Evolutionary conservation across 2,797 vertebrate species (phyloP).

Genomic region (Characodon lateralis): DNA sequence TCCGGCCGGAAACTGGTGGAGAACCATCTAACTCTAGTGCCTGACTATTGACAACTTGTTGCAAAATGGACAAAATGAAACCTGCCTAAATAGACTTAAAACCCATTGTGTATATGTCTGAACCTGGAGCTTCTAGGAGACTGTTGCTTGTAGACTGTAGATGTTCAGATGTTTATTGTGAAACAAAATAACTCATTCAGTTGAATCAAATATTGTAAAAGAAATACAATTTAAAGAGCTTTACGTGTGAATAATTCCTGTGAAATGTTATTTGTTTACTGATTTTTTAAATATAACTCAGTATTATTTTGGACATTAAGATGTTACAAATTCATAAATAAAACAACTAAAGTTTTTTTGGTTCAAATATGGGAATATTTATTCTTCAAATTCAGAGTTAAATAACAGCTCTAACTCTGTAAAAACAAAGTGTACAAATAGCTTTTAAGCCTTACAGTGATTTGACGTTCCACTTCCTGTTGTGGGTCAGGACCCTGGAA

Average conservation of each 20-base stretch:
- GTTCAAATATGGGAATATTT: neutral
- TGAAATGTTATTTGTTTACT: conserved; percentile 38
- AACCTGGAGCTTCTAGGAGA: conserved; percentile 21
- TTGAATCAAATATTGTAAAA: conserved; percentile 6
- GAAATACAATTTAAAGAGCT: conserved; percentile 46
- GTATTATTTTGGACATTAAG: conserved; percentile 34
- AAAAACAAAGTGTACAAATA: neutral
- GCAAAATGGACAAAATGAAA: neutral
- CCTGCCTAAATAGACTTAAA: conserved; percentile 11
- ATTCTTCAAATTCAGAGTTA: neutral
- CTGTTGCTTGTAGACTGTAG: neutral
- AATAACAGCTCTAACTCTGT: neutral
- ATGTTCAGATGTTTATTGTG: conserved; percentile 6
- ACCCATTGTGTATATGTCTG: conserved; percentile 17
- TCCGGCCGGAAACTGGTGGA: conserved; percentile 36
- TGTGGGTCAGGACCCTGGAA: no score
- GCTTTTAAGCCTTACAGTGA: neutral
- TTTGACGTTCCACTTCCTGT: no score
- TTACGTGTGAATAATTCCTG: conserved; percentile 59
- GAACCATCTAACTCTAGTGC: conserved; percentile 65
- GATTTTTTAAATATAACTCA: conserved; percentile 54
- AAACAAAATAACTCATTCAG: conserved; percentile 5
- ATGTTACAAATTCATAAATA: conserved; percentile 39
- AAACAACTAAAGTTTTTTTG: conserved; percentile 7
- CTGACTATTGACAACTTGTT: conserved; percentile 26